A percentile compares a stretch with the other conserved stretches of the same genome.
phyloP scores from a whole-genome alignment of 2,113 vertebrate species.

The Nipponia nippon region DNA sequence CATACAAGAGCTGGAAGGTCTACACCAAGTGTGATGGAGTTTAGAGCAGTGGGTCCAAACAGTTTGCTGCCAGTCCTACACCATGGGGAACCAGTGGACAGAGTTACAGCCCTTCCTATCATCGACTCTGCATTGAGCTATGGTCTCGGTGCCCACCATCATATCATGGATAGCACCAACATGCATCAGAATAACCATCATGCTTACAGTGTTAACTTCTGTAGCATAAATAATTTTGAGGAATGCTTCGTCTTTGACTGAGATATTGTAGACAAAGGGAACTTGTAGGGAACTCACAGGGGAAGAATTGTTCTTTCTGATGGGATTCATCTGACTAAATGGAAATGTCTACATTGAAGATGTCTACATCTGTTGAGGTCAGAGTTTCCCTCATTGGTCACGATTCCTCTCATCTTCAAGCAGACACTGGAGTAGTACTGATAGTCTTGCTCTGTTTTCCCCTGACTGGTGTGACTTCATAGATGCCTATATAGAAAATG shows the following conservation, averaged over 20 bases:
- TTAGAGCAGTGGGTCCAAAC: not conserved
- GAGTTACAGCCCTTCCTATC: not conserved
- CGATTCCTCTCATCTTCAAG: not conserved
- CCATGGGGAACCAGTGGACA: not conserved
- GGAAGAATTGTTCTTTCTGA: not conserved
- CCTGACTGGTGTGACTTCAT: not conserved
- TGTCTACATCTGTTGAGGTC: not conserved
- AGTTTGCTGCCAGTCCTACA: not conserved
- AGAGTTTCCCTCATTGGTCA: not conserved
- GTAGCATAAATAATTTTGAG: not conserved
- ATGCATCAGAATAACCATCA: not conserved
- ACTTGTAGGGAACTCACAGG: not conserved
- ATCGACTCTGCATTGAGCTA: not conserved
- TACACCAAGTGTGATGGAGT: not conserved
- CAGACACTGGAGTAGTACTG: not conserved
- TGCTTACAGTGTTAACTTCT: not conserved
- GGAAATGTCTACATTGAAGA: not conserved
- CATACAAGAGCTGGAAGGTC: not conserved
- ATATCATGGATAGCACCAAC: not conserved
- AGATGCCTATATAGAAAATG: not conserved
- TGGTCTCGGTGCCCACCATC: fast-evolving
- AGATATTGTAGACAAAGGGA: not conserved
- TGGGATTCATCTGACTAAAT: not conserved
- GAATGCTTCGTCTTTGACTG: not conserved
- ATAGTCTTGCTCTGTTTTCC: not conserved